Base-by-base conservation (phyloP, 2,888 invertebrate species). In the Oeneis ivallda region DNA sequence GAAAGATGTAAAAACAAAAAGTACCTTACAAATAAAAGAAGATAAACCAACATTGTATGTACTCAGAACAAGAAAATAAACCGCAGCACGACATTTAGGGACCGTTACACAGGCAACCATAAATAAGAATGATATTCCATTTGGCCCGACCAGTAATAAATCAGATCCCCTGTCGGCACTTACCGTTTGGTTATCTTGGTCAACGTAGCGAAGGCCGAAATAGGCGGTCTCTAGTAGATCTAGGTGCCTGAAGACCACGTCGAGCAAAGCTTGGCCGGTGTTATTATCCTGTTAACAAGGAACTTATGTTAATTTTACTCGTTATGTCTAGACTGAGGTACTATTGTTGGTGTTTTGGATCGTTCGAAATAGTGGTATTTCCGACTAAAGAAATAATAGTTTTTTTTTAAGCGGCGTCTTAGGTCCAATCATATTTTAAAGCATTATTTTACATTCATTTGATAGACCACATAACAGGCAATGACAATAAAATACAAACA, bases 181-280 rank as follows among this genome's bases (percentile, higher is more conserved):
- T 93, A 98, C 98, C 92, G 98, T 96, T 93, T 98, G 98, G 84
- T 96, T 98, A 77, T 97, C 96, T 78, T 95, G 94, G 86, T 98
- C 98, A 69, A 98, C 94, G 85, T 96, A 99, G 72, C 98, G 95
- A 58, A 99, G 94, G 61, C 99, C 98, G 86, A 99, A 99, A 90
- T 98, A 99, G 71, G 98, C 97, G 61, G 98, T 98, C 92, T 99
- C 98, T 83, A 98, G 92, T 66, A 99, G 94, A 91, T 98, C 98
- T 76, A 99, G 93, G 85, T 98, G 97, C 75, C 96, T 94, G 88
- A 97, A 98, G 60, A 98, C 98, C 74, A 97, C 96, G 85, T 98
- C 98, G 81, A 98, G 89, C 74, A 99, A 90, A 73, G 96, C 96
- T 86, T 98, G 98, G 17, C 98, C 99, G 45, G 95, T 94, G 81